Conservation (phyloP, 2,888 invertebrate species). For the Aquatica leii region DNA sequence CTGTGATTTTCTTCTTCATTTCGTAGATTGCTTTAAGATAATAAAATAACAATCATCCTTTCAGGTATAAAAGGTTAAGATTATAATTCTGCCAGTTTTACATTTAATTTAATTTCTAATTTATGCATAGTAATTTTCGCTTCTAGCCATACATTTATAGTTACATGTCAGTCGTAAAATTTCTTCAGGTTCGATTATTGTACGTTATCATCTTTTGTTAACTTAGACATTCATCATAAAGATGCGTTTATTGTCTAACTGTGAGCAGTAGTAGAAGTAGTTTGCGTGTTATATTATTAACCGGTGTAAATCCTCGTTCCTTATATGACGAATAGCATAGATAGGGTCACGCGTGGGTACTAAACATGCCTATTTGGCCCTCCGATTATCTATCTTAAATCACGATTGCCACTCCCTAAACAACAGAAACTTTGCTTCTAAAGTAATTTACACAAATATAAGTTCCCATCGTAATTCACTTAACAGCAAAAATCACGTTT, state of each 20-base stretch:
- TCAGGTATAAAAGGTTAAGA: conserved; percentile 11
- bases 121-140: conserved; percentile 25
- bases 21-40: conserved; percentile 15
- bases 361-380: conserved; percentile 17
- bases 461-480: no score
- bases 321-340: conserved; percentile 19
- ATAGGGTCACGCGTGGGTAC: conserved; percentile 23
- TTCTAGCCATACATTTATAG: conserved; percentile 28
- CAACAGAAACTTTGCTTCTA: background rate
- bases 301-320: conserved; percentile 16
- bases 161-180: conserved; percentile 24
- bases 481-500: no score
- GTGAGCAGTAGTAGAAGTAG: conserved; percentile 6
- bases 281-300: conserved; percentile 19
- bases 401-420: conserved; percentile 11
- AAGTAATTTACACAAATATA: no score
- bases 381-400: conserved; percentile 11
- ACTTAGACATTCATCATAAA: conserved; percentile 2
- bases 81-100: conserved; percentile 25
- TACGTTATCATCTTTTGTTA: background rate
- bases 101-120: conserved; percentile 30
- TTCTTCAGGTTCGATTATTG: conserved; percentile 21
- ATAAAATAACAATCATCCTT: conserved; percentile 24
- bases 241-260: conserved; percentile 6
- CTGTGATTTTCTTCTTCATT: background rate